Conservation (phyloP, 2,113 vertebrate species). For the Nematolebias whitei region DNA sequence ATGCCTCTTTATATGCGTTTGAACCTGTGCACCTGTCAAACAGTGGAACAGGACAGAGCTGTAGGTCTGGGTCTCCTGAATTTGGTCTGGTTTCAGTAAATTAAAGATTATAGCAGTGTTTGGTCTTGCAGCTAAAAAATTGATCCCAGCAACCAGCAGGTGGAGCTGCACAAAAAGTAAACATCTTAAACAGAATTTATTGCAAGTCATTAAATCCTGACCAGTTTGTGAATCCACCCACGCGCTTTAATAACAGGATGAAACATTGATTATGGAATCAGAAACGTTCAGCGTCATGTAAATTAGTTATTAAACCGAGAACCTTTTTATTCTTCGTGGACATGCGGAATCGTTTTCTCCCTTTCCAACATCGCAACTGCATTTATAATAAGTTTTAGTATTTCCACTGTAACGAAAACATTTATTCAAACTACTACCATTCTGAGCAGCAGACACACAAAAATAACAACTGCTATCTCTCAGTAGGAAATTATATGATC, state of each 20-base stretch:
- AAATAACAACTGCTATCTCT: not conserved
- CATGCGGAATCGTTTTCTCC: no score
- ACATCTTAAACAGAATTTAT: not conserved
- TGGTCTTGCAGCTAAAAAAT: not conserved
- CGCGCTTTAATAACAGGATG: fast-evolving
- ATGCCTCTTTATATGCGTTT: no score
- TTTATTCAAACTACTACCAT: not conserved
- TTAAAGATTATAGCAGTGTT: not conserved
- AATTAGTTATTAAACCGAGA: not conserved
- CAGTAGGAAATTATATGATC: not conserved
- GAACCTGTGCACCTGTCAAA: no score
- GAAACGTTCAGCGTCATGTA: not conserved
- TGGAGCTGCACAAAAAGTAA: not conserved
- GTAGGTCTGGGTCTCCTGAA: no score
- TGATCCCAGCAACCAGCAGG: not conserved
- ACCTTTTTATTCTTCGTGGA: no score
- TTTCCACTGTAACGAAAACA: no score
- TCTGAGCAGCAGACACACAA: not conserved
- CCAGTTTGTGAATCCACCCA: not conserved
- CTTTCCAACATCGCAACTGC: not conserved
- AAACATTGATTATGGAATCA: not conserved
- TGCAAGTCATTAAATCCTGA: not conserved
- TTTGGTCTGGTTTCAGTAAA: no score
- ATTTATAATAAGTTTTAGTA: not conserved
- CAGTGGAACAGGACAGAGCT: no score